A percentile compares a stretch with the other conserved stretches of the same genome.
These are phyloP conservation scores for Hirtodrosophila duncani DNA, from an alignment of 2,888 invertebrate genomes.

Conservation along the genomic window DNA sequence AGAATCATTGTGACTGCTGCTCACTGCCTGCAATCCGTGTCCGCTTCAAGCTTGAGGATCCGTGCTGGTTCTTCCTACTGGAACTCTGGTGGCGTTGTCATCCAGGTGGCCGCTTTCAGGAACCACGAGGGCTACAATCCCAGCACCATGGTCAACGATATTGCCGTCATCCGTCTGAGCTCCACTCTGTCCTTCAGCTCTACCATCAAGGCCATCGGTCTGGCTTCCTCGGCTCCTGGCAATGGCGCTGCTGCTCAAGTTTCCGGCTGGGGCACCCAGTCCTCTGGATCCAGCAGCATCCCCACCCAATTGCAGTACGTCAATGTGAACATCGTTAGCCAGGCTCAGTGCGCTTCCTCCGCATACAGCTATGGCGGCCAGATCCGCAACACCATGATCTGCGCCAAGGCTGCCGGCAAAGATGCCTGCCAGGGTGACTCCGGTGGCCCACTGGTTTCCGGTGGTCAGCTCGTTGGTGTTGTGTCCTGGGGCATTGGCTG, in stretches of 20 bases:
- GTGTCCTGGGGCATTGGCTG: conserved; percentile 67
- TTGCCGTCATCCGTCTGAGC: conserved; percentile 76
- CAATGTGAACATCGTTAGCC: conserved; percentile 76
- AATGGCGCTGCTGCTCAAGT: conserved; percentile 42
- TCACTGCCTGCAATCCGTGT: conserved; percentile 79
- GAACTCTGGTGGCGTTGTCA: conserved; percentile 42
- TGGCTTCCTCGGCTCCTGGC: conserved; percentile 68
- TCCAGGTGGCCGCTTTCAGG: conserved; percentile 21
- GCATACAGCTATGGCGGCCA: conserved; percentile 73
- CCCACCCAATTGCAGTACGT: conserved; percentile 77
- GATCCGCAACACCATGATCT: conserved; percentile 31
- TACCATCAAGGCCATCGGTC: conserved; percentile 75
- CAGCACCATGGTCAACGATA: conserved; percentile 78
- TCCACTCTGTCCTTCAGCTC: conserved; percentile 77
- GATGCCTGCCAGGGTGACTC: conserved; percentile 40
- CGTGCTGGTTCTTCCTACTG: conserved; percentile 80
- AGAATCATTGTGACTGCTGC: conserved; percentile 81
- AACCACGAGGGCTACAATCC: conserved; percentile 44
- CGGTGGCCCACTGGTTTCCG: conserved; percentile 29
- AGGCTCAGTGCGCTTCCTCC: conserved; percentile 72
- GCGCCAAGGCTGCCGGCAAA: conserved; percentile 29
- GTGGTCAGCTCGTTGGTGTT: conserved; percentile 19
- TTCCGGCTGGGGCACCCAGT: conserved; percentile 56
- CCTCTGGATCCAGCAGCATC: conserved; percentile 46
- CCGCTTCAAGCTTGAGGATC: conserved; percentile 55